Conservation (phyloP, 1,140 invertebrate genomes). For the Mesaphorura yosii region DNA sequence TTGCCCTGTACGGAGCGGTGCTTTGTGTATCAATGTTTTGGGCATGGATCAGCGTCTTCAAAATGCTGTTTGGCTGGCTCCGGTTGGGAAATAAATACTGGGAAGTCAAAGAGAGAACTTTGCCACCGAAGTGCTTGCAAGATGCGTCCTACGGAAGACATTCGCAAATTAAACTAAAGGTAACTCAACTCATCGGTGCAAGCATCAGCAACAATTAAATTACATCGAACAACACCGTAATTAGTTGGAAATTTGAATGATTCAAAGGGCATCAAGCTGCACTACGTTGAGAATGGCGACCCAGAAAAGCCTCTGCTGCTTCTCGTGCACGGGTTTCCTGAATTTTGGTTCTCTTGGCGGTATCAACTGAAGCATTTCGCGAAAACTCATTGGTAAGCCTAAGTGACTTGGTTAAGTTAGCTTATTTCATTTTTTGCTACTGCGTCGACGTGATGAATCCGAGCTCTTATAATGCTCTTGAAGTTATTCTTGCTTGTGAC, state of each 20-base stretch:
- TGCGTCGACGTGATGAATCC: too few relatives aligned
- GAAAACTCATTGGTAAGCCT: slow-evolving; percentile 46
- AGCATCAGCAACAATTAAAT: neutral
- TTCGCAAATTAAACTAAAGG: slow-evolving; percentile 33
- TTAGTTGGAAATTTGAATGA: too few relatives aligned
- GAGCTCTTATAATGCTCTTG: too few relatives aligned
- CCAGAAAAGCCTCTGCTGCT: slow-evolving; percentile 48
- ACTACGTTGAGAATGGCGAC: slow-evolving; percentile 53
- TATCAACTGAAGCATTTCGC: slow-evolving; percentile 50
- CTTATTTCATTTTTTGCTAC: too few relatives aligned
- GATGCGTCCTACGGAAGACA: slow-evolving; percentile 32
- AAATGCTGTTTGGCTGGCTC: neutral
- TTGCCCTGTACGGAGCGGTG: neutral
- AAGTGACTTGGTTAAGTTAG: neutral
- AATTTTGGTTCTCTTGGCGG: slow-evolving; percentile 57
- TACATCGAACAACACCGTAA: neutral
- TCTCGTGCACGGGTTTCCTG: slow-evolving; percentile 55
- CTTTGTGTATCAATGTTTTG: slow-evolving; percentile 1
- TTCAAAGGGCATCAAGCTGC: slow-evolving; percentile 45
- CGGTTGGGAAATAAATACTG: slow-evolving; percentile 11
- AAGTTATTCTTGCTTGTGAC: too few relatives aligned
- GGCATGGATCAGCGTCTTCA: neutral
- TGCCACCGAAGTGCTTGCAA: slow-evolving; percentile 32
- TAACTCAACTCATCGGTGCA: slow-evolving; percentile 14
- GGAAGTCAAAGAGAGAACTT: slow-evolving; percentile 24